These are phyloP conservation scores for Hybos culiciformis DNA, from an alignment of 2,888 invertebrate genomes.

Conservation along the genomic window DNA sequence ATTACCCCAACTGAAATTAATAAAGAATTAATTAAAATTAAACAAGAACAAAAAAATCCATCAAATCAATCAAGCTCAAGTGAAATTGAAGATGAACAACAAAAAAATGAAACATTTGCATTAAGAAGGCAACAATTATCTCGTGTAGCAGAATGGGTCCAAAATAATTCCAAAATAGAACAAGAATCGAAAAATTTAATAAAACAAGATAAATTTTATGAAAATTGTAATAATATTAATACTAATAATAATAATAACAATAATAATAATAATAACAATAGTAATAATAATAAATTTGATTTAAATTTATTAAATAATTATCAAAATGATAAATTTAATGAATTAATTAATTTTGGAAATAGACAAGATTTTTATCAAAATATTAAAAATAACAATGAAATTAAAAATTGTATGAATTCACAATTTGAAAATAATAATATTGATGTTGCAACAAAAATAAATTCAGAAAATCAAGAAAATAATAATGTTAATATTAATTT, in stretches of 20 bases:
- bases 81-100: slow-evolving; percentile 30
- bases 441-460: slow-evolving; percentile 17
- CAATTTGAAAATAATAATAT: background rate
- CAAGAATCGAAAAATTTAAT: slow-evolving; percentile 23
- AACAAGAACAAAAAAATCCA: slow-evolving; percentile 24
- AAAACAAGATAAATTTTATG: no score
- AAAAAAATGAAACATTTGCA: slow-evolving; percentile 39
- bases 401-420: no score
- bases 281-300: no score
- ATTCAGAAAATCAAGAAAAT: slow-evolving; percentile 24
- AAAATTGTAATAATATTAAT: no score
- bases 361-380: no score
- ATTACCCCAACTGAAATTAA: background rate
- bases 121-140: slow-evolving; percentile 49
- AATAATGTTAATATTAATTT: slow-evolving; percentile 14
- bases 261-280: no score
- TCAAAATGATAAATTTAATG: no score
- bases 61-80: slow-evolving; percentile 30
- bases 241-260: no score
- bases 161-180: slow-evolving; percentile 45
- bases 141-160: slow-evolving; percentile 66
- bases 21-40: slow-evolving; percentile 14
- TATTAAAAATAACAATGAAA: no score
- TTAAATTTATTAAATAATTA: no score
- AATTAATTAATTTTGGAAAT: no score